Conservation (phyloP, 2,797 vertebrate genomes). For the Xenopus petersii region DNA sequence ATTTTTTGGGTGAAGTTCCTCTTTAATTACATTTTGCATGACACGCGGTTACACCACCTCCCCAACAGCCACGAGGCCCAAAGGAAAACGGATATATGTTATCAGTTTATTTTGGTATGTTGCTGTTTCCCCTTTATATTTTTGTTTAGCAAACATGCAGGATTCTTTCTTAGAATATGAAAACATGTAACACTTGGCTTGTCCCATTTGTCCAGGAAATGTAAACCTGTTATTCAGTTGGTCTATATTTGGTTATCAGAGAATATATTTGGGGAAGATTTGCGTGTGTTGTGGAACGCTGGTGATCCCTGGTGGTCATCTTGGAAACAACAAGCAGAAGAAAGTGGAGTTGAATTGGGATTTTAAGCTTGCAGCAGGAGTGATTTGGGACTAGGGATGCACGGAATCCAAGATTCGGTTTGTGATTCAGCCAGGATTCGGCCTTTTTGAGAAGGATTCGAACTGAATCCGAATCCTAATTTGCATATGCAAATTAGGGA, state of each 20-base stretch:
- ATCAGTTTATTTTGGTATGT: neutral
- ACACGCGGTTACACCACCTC: too few species aligned
- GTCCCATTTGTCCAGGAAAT: neutral
- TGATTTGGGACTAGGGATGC: too few species aligned
- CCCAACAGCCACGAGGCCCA: too few species aligned
- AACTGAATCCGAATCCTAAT: too few species aligned
- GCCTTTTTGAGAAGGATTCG: too few species aligned
- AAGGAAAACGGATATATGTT: neutral
- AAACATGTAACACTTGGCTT: neutral
- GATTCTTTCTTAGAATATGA: neutral
- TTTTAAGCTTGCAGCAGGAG: too few species aligned
- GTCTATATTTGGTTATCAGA: neutral
- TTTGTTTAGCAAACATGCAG: neutral
- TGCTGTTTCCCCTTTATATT: neutral
- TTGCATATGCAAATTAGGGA: too few species aligned
- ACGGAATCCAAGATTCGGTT: too few species aligned
- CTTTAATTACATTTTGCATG: too few species aligned
- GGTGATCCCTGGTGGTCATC: neutral
- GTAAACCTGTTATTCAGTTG: neutral
- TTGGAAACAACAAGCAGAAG: neutral
- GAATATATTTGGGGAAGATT: neutral
- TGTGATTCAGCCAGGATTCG: too few species aligned
- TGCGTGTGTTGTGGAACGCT: neutral
- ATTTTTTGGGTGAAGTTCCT: too few species aligned
- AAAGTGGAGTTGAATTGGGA: neutral